phyloP scores from a whole-genome alignment of 37 sponge, comb jelly and placozoan species.

The Spongilla lacustris region DNA sequence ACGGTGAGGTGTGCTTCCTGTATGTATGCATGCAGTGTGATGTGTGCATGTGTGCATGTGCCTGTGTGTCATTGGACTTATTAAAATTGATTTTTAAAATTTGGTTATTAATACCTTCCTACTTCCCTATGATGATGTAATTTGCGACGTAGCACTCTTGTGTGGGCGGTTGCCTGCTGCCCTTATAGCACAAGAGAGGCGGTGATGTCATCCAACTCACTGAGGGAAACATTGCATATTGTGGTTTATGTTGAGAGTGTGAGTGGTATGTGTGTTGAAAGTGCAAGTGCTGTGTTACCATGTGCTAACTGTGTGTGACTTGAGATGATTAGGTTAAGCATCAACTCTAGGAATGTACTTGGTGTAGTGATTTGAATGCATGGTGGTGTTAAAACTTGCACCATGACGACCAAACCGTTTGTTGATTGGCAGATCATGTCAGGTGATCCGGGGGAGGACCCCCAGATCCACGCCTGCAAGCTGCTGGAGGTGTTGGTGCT shows the following conservation, averaged over 20 bases:
- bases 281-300: neutral
- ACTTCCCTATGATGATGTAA: neutral
- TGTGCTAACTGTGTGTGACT: neutral
- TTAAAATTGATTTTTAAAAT: too few relatives aligned
- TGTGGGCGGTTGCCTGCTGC: neutral
- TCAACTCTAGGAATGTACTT: too few relatives aligned
- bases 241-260: neutral
- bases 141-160: neutral
- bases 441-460: constrained; percentile 77
- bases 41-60: too few relatives aligned
- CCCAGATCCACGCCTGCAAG: constrained; percentile 89
- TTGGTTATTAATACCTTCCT: neutral
- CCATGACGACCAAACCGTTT: neutral
- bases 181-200: neutral
- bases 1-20: constrained; percentile 22
- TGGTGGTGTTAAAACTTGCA: too few relatives aligned
- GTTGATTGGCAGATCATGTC: constrained; percentile 56
- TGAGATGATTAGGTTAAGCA: too few relatives aligned
- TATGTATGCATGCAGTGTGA: too few relatives aligned
- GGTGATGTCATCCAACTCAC: constrained; percentile 4
- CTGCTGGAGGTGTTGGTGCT: constrained; percentile 91
- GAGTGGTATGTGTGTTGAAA: neutral
- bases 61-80: too few relatives aligned
- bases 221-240: neutral
- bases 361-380: too few relatives aligned